phyloP scores from a whole-genome alignment of 2,888 invertebrate species.

The Trichopria drosophilae region DNA sequence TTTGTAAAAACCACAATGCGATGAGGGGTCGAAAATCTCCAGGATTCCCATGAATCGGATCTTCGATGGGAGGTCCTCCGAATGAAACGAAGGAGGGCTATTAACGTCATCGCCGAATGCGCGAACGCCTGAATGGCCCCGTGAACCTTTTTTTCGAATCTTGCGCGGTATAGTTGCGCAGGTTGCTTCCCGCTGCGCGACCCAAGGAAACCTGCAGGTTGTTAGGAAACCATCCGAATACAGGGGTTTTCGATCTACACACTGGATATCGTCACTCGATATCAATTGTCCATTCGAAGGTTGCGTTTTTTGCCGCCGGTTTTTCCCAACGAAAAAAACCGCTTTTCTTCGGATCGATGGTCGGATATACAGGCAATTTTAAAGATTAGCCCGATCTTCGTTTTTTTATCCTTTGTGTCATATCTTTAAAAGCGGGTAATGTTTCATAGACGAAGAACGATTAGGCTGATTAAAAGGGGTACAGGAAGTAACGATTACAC shows the following conservation, averaged over 20 bases:
- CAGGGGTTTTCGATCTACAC: conserved; percentile 26
- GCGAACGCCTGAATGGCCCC: conserved; percentile 41
- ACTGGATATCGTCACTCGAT: conserved; percentile 54
- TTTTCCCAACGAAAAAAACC: too few relatives aligned
- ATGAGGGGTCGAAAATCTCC: conserved; percentile 27
- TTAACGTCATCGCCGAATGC: conserved; percentile 40
- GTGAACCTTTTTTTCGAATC: conserved; percentile 43
- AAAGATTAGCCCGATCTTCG: too few relatives aligned
- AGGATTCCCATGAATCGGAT: conserved; percentile 46
- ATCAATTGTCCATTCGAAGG: conserved; percentile 50
- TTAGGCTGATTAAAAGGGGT: too few relatives aligned
- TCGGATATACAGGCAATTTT: too few relatives aligned
- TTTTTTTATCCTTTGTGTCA: too few relatives aligned
- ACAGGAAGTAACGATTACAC: too few relatives aligned
- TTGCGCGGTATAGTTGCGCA: conserved; percentile 45
- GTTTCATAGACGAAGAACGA: too few relatives aligned
- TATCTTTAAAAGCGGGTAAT: too few relatives aligned
- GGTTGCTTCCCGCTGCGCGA: conserved; percentile 43
- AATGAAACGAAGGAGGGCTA: conserved; percentile 48
- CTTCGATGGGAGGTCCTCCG: conserved; percentile 44
- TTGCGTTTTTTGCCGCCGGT: too few relatives aligned
- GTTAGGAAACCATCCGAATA: conserved; percentile 32
- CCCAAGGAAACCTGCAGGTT: conserved; percentile 42
- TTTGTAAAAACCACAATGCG: conserved; percentile 37
- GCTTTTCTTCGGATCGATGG: too few relatives aligned